Conservation (phyloP, 2,888 invertebrate genomes). For the Pterostichus madidus region DNA sequence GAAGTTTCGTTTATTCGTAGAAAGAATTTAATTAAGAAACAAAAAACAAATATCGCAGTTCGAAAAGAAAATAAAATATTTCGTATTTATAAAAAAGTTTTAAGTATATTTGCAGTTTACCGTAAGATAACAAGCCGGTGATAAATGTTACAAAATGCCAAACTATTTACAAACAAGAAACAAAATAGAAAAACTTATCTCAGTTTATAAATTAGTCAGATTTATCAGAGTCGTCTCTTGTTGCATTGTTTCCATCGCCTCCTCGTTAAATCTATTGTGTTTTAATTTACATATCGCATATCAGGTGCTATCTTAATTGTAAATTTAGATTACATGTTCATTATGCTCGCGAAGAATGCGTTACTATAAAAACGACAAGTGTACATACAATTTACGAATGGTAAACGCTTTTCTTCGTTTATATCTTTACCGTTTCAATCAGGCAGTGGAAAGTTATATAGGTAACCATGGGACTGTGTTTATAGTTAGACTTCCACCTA, state of each 20-base stretch:
- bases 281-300: conserved; percentile 63
- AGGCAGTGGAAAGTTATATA: too few species aligned
- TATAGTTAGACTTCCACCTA: too few species aligned
- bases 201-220: conserved; percentile 52
- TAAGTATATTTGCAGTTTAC: neutral
- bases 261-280: conserved; percentile 53
- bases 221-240: neutral
- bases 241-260: neutral
- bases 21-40: conserved; percentile 31
- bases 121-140: conserved; percentile 19
- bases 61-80: conserved; percentile 20
- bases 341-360: conserved; percentile 28
- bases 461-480: too few species aligned
- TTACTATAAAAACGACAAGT: neutral
- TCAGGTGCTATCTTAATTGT: conserved; percentile 61
- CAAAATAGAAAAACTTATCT: conserved; percentile 46
- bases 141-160: conserved; percentile 21
- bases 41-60: conserved; percentile 3
- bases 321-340: conserved; percentile 61
- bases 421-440: too few species aligned
- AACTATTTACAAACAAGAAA: conserved; percentile 52
- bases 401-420: too few species aligned
- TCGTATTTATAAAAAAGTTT: conserved; percentile 16
- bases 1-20: neutral
- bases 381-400: too few species aligned